Evolutionary conservation across 2,888 invertebrate genomes (phyloP), one percentile per base, ranked within the genome.

Genomic region (Caenorhabditis sulstoni): DNA sequence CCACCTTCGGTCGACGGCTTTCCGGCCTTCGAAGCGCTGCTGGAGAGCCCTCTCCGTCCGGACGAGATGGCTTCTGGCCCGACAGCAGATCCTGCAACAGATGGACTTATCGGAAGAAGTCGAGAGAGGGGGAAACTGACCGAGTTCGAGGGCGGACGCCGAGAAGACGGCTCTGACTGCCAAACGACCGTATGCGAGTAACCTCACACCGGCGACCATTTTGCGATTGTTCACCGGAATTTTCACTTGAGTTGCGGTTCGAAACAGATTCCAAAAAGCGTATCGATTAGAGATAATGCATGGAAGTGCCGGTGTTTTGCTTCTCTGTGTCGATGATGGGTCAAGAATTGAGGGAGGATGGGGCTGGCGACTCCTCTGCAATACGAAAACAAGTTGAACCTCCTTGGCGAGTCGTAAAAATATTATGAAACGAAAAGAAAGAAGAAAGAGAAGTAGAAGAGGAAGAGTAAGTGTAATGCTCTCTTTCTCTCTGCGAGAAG

Each of bases 81-180:
- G 11, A 68, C 23, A 16, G 74, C n/a, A 37, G 68, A 44, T 37
- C 74, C 74, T 70, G 37, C 4, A 77, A 61, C 41, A 14, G 8
- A 37, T 35, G 3, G 5, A 14, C 18, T 20, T 18, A 44, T 35
- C 14, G 9, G 23, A 23, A 29, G 16, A 49, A 29, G 12, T 18
- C 9, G 14, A 23, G 53, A 62, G 23, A 5, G 7, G n/a, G 4
- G 1, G 47, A 57, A 53, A 68, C 70, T 68, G 3, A 79, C 81
- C 81, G 39, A 84, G 57, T 61, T 84, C 84, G 11, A 84, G 45
- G 20, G 84, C 81, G 9, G 79, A 70, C 5, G 82, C 85, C 14
- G 85, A 83, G 44, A 86, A 83, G 9, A 81, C 86, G 14, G 86
- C 86, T 62, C 87, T 71, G 23, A 86, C 82, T 29, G 86, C 85